Conservation (phyloP, 2,113 vertebrate species). For the Malaclemys terrapin region DNA sequence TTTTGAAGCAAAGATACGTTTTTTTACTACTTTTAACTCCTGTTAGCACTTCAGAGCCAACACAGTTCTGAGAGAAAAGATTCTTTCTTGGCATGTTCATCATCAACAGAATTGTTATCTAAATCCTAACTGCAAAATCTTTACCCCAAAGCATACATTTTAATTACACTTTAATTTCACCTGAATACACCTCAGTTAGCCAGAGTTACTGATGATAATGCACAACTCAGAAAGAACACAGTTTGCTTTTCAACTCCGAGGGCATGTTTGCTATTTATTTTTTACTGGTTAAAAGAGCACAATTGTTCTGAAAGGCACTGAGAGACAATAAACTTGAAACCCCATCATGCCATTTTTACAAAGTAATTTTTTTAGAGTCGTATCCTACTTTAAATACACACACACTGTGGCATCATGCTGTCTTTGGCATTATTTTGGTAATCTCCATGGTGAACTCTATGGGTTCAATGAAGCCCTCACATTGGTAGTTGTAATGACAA, state of each 20-base stretch:
- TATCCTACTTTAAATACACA: not conserved
- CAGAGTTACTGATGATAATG: not conserved
- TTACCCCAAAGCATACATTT: not conserved
- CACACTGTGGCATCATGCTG: not conserved
- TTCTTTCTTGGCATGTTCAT: not conserved
- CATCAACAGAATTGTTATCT: not conserved
- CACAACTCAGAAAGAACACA: not conserved
- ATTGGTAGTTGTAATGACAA: not conserved
- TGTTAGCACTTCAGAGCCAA: not conserved
- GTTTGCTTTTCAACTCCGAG: not conserved
- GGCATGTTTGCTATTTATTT: not conserved
- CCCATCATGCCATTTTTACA: not conserved
- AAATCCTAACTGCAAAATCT: not conserved
- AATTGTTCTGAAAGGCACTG: not conserved
- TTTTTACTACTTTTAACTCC: not conserved
- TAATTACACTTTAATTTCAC: not conserved
- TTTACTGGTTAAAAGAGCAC: not conserved
- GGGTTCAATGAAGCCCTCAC: not conserved
- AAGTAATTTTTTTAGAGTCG: not conserved
- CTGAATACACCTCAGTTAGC: not conserved
- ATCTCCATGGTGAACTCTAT: not conserved
- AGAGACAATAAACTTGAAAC: not conserved
- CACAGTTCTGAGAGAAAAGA: not conserved
- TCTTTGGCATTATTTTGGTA: not conserved
- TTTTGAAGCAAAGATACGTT: not conserved